Evolutionary conservation across 2,888 invertebrate species (phyloP).

Genomic region (Protula sp.): DNA sequence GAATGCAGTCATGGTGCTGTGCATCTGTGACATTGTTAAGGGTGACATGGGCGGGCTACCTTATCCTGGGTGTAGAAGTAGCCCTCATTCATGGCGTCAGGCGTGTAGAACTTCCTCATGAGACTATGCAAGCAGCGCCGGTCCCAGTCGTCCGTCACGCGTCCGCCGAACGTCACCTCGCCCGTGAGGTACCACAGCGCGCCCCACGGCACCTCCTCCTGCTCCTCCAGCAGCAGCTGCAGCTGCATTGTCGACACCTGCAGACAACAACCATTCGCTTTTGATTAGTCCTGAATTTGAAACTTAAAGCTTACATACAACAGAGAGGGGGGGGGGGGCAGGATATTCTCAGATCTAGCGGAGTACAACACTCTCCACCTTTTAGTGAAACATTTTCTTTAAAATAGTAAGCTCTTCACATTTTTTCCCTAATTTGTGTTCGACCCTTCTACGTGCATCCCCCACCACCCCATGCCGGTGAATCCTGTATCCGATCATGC

Average conservation of each 20-base stretch:
- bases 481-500: too few relatives aligned
- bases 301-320: not conserved
- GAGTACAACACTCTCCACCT: too few relatives aligned
- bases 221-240: conserved; percentile 41
- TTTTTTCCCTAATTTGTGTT: too few relatives aligned
- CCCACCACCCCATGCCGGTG: too few relatives aligned
- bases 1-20: too few relatives aligned
- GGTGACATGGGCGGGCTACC: too few relatives aligned
- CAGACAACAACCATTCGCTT: not conserved
- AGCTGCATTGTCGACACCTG: conserved; percentile 50
- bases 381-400: too few relatives aligned
- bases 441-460: too few relatives aligned
- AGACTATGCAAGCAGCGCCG: conserved; percentile 47
- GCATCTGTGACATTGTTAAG: too few relatives aligned
- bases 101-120: conserved; percentile 45
- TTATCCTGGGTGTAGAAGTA: conserved; percentile 43
- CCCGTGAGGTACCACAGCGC: conserved; percentile 51
- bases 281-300: not conserved
- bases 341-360: too few relatives aligned
- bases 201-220: conserved; percentile 42
- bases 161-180: conserved; percentile 51
- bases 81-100: conserved; percentile 32
- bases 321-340: not conserved
- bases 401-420: too few relatives aligned
- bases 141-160: conserved; percentile 53